A percentile compares a stretch with the other conserved stretches of the same genome.
Conservation (phyloP, 2,888 invertebrate genomes). For the Heteromurus nitidus region DNA sequence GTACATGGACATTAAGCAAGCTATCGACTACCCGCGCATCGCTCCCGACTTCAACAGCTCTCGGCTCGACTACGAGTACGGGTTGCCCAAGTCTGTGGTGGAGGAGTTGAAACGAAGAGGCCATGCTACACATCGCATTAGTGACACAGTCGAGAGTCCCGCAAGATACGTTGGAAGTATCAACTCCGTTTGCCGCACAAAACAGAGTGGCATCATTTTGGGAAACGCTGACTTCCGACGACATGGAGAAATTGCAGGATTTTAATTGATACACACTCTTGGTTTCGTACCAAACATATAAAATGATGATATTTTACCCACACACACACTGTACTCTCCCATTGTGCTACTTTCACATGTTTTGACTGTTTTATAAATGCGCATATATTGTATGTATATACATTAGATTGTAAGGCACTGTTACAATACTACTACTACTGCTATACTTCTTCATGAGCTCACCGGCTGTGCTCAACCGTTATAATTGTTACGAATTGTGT, state of each 20-base stretch:
- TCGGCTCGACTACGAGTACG: slow-evolving; percentile 71
- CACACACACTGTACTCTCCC: no score
- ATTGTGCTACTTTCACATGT: no score
- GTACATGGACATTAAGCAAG: slow-evolving; percentile 72
- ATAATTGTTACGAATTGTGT: no score
- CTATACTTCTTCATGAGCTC: no score
- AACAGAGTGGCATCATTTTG: slow-evolving; percentile 60
- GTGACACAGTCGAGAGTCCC: slow-evolving; percentile 36
- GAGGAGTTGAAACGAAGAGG: slow-evolving; percentile 70
- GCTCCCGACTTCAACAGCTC: slow-evolving; percentile 59
- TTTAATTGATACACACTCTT: no score
- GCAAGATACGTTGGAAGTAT: slow-evolving; percentile 66
- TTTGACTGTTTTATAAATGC: no score
- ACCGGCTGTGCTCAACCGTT: no score
- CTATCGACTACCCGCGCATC: slow-evolving; percentile 72
- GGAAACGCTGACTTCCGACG: slow-evolving; percentile 73
- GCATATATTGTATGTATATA: no score
- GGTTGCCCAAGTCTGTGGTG: slow-evolving; percentile 68
- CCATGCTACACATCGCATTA: slow-evolving; percentile 64
- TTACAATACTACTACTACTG: no score
- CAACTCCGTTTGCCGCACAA: slow-evolving; percentile 70
- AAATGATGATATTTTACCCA: no score
- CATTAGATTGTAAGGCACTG: no score
- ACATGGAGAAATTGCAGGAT: slow-evolving; percentile 70
- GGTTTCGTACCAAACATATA: no score